Conservation (phyloP, 2,113 vertebrate species). For the Pluvianellus socialis region DNA sequence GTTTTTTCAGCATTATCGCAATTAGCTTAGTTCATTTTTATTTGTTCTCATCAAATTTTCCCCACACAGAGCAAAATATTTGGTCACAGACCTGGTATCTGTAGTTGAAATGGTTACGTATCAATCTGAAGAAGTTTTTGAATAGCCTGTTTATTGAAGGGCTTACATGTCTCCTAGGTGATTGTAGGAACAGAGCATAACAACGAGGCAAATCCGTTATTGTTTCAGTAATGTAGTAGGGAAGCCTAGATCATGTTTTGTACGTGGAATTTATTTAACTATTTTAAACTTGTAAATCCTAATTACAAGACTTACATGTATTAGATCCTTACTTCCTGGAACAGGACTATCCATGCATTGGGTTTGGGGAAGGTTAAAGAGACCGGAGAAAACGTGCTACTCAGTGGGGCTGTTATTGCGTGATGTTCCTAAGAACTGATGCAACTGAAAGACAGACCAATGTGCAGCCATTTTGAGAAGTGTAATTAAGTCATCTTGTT, state of each 20-base stretch:
- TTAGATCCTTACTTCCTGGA: background rate
- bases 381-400: background rate
- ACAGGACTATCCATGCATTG: background rate
- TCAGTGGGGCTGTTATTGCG: background rate
- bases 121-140: conserved; percentile 28
- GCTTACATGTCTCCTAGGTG: conserved; percentile 22
- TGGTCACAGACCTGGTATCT: conserved; percentile 3
- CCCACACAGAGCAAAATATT: background rate
- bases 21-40: conserved; percentile 55
- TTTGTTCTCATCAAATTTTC: conserved; percentile 49
- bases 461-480: background rate
- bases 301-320: background rate
- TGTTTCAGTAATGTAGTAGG: background rate
- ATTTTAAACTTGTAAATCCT: background rate
- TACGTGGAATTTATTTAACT: background rate
- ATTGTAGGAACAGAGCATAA: background rate
- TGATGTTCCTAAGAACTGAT: background rate
- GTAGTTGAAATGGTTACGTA: conserved; percentile 15
- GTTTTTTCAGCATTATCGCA: conserved; percentile 9
- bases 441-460: background rate
- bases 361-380: background rate
- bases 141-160: conserved; percentile 48
- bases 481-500: background rate
- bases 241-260: background rate
- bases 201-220: background rate